Evolutionary conservation across 2,888 invertebrate genomes (phyloP), one percentile per base, ranked within the genome.

Genomic region (Imbricaverruca yamaguchii): DNA sequence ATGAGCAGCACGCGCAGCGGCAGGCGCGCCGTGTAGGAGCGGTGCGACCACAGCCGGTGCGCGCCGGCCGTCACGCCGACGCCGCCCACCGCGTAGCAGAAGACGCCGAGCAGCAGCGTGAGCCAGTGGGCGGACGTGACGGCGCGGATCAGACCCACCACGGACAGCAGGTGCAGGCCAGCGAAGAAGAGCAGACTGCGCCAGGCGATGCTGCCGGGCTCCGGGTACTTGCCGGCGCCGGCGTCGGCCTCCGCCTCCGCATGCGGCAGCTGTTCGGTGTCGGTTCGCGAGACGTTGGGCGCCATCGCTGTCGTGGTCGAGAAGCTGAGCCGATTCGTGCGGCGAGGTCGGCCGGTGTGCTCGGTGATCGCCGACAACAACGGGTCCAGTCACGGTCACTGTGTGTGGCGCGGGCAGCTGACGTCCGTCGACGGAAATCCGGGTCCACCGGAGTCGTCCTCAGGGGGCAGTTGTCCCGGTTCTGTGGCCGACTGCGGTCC

Each of bases 1-100:
- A 93, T 92, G 18, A 98, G 89, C 83, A 96, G 88, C 6, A 95
- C 86, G 82, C 95, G 90, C 83, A 97, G 88, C 0, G 95, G 97
- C 89, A 93, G 90, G 84, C 91, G 93, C 0, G 97, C 98, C 87
- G 96, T 97, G 88, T 96, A 98, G 1, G 95, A 89, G 85, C 93
- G 90, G 88, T 98, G 98, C 0, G 96, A 92, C 96, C 97, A 98
- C 18, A 97, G 90, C 84, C 98, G 90, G 87, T 98, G 98, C 0
- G 95, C 96, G 9, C 98, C 98, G 0, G 94, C 97, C 79, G 82
- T 82, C 6, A 82, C 79, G 13, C 82, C 82, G 0, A 82, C 25
- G n/a, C 55, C 81, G 25, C 65, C 21, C 55, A 81, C 21, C 8
- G 15, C 8, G 57, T 79, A 59, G 23, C 79, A 79, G 79, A 25